These are phyloP conservation scores for Marmota flaviventris DNA, from an alignment of 2,113 vertebrate species.

Conservation along the genomic window DNA sequence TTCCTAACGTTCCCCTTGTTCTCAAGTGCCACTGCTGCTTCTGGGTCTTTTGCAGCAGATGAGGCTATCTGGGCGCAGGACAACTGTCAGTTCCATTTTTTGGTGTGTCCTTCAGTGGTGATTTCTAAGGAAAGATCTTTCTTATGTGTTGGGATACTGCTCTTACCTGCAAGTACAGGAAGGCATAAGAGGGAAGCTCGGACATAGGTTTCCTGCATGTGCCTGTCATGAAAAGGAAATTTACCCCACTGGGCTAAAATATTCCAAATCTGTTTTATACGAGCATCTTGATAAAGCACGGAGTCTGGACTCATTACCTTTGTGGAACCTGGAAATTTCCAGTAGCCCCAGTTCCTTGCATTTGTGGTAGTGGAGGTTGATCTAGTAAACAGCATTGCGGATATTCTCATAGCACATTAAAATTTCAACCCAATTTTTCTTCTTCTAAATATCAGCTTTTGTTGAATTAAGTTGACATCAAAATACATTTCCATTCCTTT, in stretches of 20 bases:
- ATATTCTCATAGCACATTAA: background rate
- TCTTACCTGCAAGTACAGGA: background rate
- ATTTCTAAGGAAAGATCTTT: background rate
- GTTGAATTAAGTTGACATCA: background rate
- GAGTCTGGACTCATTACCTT: background rate
- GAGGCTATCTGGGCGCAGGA: background rate
- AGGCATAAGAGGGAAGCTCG: background rate
- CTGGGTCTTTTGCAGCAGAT: too few relatives aligned
- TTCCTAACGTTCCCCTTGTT: background rate
- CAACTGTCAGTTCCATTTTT: accelerated
- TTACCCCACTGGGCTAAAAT: background rate
- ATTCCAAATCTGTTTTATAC: background rate
- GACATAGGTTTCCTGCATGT: background rate
- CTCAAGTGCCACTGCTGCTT: accelerated
- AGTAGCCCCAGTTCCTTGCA: background rate
- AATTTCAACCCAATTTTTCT: background rate
- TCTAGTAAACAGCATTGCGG: background rate
- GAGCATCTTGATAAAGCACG: background rate
- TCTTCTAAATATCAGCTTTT: background rate
- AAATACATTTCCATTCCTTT: constrained; percentile 30
- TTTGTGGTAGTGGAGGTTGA: too few relatives aligned
- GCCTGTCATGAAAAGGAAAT: background rate
- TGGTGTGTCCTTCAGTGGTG: background rate
- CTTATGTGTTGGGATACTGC: background rate
- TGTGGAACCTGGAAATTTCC: background rate